These are phyloP conservation scores for Rhingia campestris DNA, from an alignment of 2,888 invertebrate species.

Conservation along the genomic window DNA sequence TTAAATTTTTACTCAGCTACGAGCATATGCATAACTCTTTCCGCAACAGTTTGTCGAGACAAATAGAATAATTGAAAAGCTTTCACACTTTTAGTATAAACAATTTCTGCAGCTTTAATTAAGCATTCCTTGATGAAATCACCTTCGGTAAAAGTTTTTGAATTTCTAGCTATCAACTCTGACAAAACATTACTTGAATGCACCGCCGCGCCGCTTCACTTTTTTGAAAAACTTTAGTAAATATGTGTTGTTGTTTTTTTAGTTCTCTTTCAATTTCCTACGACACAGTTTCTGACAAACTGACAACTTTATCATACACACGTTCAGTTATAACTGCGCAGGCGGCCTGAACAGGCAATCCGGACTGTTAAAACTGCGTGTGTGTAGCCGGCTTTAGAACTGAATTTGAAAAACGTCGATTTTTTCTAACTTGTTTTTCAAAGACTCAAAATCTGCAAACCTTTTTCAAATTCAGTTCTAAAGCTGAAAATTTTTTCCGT, in stretches of 20 bases:
- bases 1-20: no score
- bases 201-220: constrained; percentile 62
- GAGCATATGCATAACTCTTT: no score
- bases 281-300: no score
- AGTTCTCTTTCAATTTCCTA: constrained; percentile 73
- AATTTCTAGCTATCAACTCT: constrained; percentile 72
- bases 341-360: no score
- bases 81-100: constrained; percentile 72
- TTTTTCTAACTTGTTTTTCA: neutral
- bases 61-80: constrained; percentile 71
- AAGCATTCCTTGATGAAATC: constrained; percentile 73
- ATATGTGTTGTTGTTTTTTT: constrained; percentile 71
- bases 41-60: constrained; percentile 70
- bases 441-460: constrained; percentile 1
- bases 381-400: no score
- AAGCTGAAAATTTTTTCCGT: neutral
- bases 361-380: no score
- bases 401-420: no score
- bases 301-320: no score
- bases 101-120: constrained; percentile 74
- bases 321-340: no score
- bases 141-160: constrained; percentile 73
- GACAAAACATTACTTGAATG: constrained; percentile 73
- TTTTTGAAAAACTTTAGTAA: constrained; percentile 70
- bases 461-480: constrained; percentile 1